Evolutionary conservation across 1,140 invertebrate species (phyloP).

Genomic region (Dendrolimus kikuchii): DNA sequence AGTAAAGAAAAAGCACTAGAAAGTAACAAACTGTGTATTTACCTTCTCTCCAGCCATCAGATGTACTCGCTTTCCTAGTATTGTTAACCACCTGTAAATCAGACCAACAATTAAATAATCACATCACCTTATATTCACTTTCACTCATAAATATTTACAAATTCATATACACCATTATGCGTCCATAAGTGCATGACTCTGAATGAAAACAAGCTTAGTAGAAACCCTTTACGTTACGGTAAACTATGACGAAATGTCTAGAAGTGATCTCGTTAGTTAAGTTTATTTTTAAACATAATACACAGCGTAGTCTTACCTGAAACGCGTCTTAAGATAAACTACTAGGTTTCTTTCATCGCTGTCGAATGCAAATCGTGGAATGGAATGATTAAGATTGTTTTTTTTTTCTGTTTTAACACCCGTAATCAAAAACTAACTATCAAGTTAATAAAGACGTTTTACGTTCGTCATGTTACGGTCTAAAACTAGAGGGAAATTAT

Average conservation of each 20-base stretch:
- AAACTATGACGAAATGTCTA: slow-evolving; percentile 49
- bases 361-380: neutral
- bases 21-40: slow-evolving; percentile 4
- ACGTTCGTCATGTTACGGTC: slow-evolving; percentile 32
- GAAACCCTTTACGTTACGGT: slow-evolving; percentile 19
- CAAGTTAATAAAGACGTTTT: neutral
- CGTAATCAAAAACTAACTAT: slow-evolving; percentile 1
- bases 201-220: slow-evolving; percentile 13
- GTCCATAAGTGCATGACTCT: slow-evolving; percentile 26
- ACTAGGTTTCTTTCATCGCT: slow-evolving; percentile 9
- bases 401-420: neutral
- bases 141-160: slow-evolving; percentile 15
- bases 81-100: slow-evolving; percentile 67
- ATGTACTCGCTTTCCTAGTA: slow-evolving; percentile 51
- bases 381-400: no score
- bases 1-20: no score
- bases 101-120: slow-evolving; percentile 20
- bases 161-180: slow-evolving; percentile 43
- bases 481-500: slow-evolving; percentile 30
- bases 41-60: slow-evolving; percentile 68
- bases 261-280: slow-evolving; percentile 30
- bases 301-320: slow-evolving; percentile 15
- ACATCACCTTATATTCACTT: slow-evolving; percentile 25
- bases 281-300: slow-evolving; percentile 15
- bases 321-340: slow-evolving; percentile 28